Evolutionary conservation across 2,888 invertebrate species (phyloP), one percentile per base, ranked within the genome.

Genomic region (Scaptomyza cyrtandrae): DNA sequence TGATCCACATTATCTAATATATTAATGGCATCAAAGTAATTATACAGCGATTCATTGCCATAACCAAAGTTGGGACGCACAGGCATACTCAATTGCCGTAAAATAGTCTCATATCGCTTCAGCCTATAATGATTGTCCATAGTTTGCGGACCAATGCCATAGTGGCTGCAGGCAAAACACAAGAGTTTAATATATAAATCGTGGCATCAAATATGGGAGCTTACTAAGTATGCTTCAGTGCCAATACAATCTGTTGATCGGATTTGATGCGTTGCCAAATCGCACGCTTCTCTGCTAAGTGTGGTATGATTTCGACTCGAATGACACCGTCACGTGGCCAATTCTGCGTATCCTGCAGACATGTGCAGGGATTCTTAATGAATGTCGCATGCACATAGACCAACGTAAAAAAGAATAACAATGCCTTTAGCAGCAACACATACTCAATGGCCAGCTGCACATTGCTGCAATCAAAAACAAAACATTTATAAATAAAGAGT

Each of bases 241-340:
- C 75, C 37, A 84, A 83, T 65, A 91, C 84, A 49, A 89, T 52
- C 41, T 89, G 76, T 67, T 90, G 82, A 60, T 90, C 80, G 9
- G 72, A 55, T 48, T 86, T 88, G 6, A 80, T 80, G 44, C 83
- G 75, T 39, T 84, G 82, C 76, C 88, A 71, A 11, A 90, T 78
- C 35, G 80, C 87, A 6, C 85, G 86, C 24, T 90, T 90, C 62
- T 87, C 88, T 13, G 89, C 80, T 55, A 91, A 64, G 72, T 91
- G 83, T 0, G 91, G 90, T 54, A 91, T 86, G n/a, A 91, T 90
- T 79, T 92, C 92, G 58, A 92, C 91, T 35, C 91, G 82, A 16
- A 99, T 93, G 78, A 99, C 97, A 5, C 99, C 99, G 92, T 98
- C 97, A 69, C 97, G 93, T 0, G 99, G 99, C 99, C 99, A 99